These are phyloP conservation scores for Rhinogobius similis DNA, from an alignment of 2,113 vertebrate genomes.

Conservation along the genomic window DNA sequence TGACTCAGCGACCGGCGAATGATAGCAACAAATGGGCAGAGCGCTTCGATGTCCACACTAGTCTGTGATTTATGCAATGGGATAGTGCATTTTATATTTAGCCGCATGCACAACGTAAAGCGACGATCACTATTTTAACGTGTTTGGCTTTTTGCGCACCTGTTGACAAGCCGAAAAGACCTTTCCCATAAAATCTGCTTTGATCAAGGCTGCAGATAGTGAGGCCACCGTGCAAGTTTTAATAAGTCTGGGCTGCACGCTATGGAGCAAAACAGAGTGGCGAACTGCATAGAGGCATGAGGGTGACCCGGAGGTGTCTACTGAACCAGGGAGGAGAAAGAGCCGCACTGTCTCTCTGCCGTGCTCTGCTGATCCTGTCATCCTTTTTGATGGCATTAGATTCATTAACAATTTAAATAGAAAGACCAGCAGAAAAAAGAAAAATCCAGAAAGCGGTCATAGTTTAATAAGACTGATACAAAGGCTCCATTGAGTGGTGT, in stretches of 20 bases:
- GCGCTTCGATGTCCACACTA: background rate
- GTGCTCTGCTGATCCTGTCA: constrained; percentile 80
- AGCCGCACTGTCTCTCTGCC: constrained; percentile 69
- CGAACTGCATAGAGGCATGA: constrained; percentile 36
- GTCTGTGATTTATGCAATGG: background rate
- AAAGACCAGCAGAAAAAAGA: constrained; percentile 46
- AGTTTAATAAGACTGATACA: constrained; percentile 78
- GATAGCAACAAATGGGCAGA: background rate
- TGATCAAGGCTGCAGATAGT: constrained; percentile 64
- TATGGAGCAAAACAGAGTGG: constrained; percentile 42
- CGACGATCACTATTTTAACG: constrained; percentile 3
- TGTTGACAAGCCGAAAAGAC: constrained; percentile 33
- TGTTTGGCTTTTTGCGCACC: constrained; percentile 30
- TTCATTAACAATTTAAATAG: constrained; percentile 82
- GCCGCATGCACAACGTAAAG: background rate
- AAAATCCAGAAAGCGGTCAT: constrained; percentile 44
- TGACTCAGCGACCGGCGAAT: constrained; percentile 16
- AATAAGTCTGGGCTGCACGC: constrained; percentile 67
- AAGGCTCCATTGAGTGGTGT: constrained; percentile 79
- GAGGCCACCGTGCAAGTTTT: constrained; percentile 72
- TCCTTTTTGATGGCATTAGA: constrained; percentile 81
- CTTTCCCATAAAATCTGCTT: constrained; percentile 20
- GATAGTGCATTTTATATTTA: background rate
- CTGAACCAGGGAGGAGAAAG: constrained; percentile 60
- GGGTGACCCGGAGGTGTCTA: constrained; percentile 27